Percentiles rank a stretch among this genome's conserved stretches.
Evolutionary conservation across 2,797 vertebrate species (phyloP).

Genomic region (Ibycter americanus): DNA sequence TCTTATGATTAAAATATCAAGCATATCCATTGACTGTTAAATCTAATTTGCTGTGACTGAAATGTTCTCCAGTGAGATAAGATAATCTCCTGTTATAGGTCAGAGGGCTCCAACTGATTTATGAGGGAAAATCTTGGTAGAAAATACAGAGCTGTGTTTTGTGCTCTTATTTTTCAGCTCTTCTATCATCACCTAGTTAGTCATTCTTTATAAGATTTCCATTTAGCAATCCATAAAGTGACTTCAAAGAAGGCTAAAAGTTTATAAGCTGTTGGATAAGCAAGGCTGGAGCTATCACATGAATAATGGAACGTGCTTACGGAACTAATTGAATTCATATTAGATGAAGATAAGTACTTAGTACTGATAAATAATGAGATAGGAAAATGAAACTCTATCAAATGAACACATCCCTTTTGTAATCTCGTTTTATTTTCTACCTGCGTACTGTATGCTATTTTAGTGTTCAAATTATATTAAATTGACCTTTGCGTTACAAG

Average conservation of each 20-base stretch:
- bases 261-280: slow-evolving; percentile 71
- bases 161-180: slow-evolving; percentile 73
- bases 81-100: slow-evolving; percentile 73
- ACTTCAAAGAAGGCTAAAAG: slow-evolving; percentile 81
- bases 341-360: slow-evolving; percentile 60
- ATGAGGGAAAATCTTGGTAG: slow-evolving; percentile 71
- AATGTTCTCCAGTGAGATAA: slow-evolving; percentile 72
- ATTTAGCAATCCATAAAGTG: slow-evolving; percentile 76
- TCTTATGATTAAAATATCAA: slow-evolving; percentile 69
- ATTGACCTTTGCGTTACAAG: background rate
- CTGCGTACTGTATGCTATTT: background rate
- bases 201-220: slow-evolving; percentile 75
- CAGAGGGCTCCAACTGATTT: slow-evolving; percentile 78
- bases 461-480: background rate
- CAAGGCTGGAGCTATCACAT: slow-evolving; percentile 50
- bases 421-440: background rate
- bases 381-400: slow-evolving; percentile 6
- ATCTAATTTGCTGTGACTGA: slow-evolving; percentile 73
- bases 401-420: background rate
- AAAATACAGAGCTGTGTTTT: slow-evolving; percentile 77
- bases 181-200: slow-evolving; percentile 83
- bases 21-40: slow-evolving; percentile 66
- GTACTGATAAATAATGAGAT: slow-evolving; percentile 56
- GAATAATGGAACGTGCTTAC: slow-evolving; percentile 76
- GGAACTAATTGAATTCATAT: slow-evolving; percentile 77